Evolutionary conservation across 2,888 invertebrate species (phyloP), one percentile per base, ranked within the genome.

Genomic region (Melanotus villosus): DNA sequence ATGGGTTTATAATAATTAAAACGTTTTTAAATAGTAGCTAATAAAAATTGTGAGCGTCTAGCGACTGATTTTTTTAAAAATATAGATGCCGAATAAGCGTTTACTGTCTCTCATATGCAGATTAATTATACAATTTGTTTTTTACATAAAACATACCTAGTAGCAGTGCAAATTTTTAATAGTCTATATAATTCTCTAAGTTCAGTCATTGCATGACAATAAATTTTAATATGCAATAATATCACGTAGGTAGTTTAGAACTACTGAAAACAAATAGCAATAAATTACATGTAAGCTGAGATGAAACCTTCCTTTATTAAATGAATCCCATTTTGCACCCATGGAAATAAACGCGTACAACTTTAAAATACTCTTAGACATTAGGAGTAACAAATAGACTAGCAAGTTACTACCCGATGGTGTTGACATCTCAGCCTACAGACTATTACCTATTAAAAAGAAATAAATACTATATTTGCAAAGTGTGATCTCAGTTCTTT

Each of bases 121-220:
- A 77, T 76, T 74, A 74, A 67, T 73, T 71, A 76, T 76, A 76
- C 73, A 75, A 73, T 69, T 71, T n/a, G n/a, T n/a, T 76, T 68
- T 71, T 76, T 72, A 73, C 76, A 76, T 50, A 71, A 70, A 74
- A 77, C 76, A 74, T 74, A 76, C 75, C 79, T 79, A 80, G 76
- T 76, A 81, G 81, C 81, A 80, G 82, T 81, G 82, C 81, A 82
- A 78, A 76, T 76, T 79, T 81, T 76, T 65, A 75, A 76, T 76
- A 70, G 73, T 75, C 77, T 80, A 79, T 75, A 67, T 56, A 68
- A 32, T 75, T 75, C 64, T 74, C 79, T 81, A 81, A 77, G 74
- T 77, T 82, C 82, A 83, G 82, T 82, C 83, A 82, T 77, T 79
- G 80, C 75, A 81, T 81, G 80, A 81, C 80, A 75, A 79, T 79